A percentile compares a stretch with the other conserved stretches of the same genome.
Evolutionary conservation across 2,113 vertebrate species (phyloP).

Genomic region (Calonectris borealis): DNA sequence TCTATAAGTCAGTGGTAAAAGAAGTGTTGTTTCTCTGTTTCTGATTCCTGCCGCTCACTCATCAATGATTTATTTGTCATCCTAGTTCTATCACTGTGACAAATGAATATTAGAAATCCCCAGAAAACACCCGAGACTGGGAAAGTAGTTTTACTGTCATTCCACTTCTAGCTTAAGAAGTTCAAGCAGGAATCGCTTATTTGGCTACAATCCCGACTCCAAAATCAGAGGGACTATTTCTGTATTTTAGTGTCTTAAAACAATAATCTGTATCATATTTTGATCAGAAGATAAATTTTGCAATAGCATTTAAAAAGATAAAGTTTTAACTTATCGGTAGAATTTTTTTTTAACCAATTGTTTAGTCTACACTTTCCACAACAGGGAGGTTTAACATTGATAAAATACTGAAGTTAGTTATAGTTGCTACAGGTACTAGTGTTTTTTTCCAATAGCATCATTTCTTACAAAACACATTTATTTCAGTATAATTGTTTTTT

Average conservation of each 20-base stretch:
- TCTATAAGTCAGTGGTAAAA: background rate
- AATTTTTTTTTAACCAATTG: fast-evolving
- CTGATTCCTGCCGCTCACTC: background rate
- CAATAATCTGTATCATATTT: background rate
- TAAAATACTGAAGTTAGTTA: background rate
- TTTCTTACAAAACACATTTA: background rate
- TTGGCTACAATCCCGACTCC: background rate
- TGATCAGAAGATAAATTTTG: background rate
- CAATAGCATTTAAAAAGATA: background rate
- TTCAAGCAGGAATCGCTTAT: background rate
- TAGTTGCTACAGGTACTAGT: background rate
- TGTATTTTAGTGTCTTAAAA: background rate
- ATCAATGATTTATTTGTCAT: background rate
- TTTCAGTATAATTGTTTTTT: background rate
- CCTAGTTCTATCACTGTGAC: background rate
- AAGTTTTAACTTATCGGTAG: background rate
- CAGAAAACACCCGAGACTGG: background rate
- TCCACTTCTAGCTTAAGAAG: background rate
- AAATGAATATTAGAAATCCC: background rate
- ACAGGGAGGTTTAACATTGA: background rate
- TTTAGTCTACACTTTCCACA: background rate
- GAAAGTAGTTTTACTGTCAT: background rate
- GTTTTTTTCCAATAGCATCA: background rate
- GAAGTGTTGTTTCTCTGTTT: background rate
- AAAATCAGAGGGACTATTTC: background rate